Base-by-base conservation (phyloP, 2,797 vertebrate genomes). In the Phrynocephalus guinanensis region DNA sequence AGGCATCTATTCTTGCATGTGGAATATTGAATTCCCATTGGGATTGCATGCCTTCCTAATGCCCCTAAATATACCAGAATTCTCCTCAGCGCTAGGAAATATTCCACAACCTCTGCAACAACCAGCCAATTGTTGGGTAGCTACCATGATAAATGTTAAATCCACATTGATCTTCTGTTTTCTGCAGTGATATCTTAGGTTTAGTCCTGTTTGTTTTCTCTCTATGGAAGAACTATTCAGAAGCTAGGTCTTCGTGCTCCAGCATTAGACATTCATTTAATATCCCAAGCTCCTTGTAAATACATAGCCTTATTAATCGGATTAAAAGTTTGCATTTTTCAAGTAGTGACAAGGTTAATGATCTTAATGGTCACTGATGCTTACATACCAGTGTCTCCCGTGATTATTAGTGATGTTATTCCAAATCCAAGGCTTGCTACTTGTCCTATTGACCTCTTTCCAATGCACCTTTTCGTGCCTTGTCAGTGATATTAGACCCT, bases 361-460 rank as follows among this genome's bases (percentile, higher is more conserved):
- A 60, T 10, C 79, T 86, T 81, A 84, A 92, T 84, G 91, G 63
- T 52, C 80, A 79, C 81, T 50, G 50, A 75, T 91, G 84, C 84
- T 85, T 83, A 79, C 63, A 63, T 0, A 0, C 72, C 70, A 79
- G 85, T 82, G 88, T 87, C 80, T 83, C 56, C 82, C 67, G 76
- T 75, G 90, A 80, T 66, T 83, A 85, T 85, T 79, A 77, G 91
- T 87, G 56, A 87, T 44, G 67, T 85, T 44, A 15, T 66, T 90
- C 84, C 44, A 77, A 79, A 91, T 83, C 9, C 81, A 72, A 82
- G 86, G 82, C 88, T 86, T 84, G 67, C 86, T 78, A 52, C 83
- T 87, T 79, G 13, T 70, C 83, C 68, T 87, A 85, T 91, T 95
- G 63, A 91, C 92, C 88, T 82, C 9, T 0, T 76, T 89, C 92